A percentile compares a stretch with the other conserved stretches of the same genome.
Evolutionary conservation across 2,113 vertebrate species (phyloP).

Genomic region (Microcebus jonahi): DNA sequence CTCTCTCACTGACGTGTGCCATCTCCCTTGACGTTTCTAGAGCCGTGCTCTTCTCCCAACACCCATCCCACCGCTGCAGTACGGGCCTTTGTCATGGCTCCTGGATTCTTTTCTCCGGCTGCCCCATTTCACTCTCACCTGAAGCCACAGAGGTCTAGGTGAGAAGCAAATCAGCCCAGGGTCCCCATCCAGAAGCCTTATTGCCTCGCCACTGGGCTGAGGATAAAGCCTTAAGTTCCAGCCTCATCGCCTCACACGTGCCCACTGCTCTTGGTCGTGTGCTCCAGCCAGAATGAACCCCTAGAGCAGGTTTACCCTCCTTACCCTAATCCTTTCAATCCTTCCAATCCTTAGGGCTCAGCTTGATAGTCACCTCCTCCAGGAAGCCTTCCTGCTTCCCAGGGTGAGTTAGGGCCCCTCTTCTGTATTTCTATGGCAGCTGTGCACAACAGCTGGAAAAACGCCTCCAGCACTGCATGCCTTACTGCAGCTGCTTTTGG

Average conservation of each 20-base stretch:
- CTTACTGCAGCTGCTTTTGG: too few relatives aligned
- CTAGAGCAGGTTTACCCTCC: neutral
- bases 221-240: neutral
- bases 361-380: neutral
- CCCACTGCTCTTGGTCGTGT: too few relatives aligned
- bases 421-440: too few relatives aligned
- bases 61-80: neutral
- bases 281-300: neutral
- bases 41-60: neutral
- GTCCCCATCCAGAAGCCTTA: neutral
- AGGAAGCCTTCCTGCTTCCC: neutral
- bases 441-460: neutral
- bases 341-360: neutral
- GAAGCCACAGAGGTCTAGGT: neutral
- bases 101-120: neutral
- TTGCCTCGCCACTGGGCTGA: neutral
- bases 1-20: neutral
- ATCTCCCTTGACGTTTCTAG: neutral
- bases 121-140: neutral
- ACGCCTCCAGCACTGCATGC: too few relatives aligned
- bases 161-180: neutral
- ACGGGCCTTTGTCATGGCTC: too few relatives aligned
- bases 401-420: neutral
- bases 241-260: neutral
- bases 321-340: neutral